Evolutionary conservation across 2,888 invertebrate genomes (phyloP).

Genomic region (Drosophila setosimentum): DNA sequence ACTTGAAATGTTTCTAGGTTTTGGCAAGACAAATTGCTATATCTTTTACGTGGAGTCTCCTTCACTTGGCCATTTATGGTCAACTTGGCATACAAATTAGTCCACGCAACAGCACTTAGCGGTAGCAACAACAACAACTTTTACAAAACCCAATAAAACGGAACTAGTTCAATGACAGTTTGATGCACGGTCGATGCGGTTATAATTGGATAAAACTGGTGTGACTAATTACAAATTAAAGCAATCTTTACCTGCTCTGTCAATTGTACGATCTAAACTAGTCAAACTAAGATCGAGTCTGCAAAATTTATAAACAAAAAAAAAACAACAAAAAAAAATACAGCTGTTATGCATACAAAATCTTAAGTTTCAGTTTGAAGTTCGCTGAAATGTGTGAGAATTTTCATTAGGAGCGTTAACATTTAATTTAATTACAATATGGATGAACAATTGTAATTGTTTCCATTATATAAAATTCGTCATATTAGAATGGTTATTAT

Average conservation of each 20-base stretch:
- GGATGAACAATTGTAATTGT: conserved; percentile 15
- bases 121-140: not conserved
- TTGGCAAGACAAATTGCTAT: not conserved
- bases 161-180: conserved; percentile 73
- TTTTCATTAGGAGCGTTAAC: not conserved
- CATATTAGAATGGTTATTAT: conserved; percentile 12
- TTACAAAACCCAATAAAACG: conserved; percentile 37
- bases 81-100: conserved; percentile 49
- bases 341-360: not conserved
- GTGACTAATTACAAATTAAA: conserved; percentile 3
- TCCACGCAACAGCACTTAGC: conserved; percentile 7
- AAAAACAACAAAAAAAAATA: too few relatives aligned
- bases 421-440: conserved; percentile 1
- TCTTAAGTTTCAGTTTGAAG: not conserved
- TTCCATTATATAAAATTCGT: conserved; percentile 1
- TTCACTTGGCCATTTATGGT: conserved; percentile 26
- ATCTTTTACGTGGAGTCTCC: not conserved
- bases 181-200: conserved; percentile 31
- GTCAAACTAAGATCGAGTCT: too few relatives aligned
- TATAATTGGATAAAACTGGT: conserved; percentile 12
- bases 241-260: not conserved
- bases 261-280: not conserved
- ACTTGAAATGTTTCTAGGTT: conserved; percentile 20
- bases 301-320: not conserved
- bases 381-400: conserved; percentile 4